Base-by-base conservation (phyloP, 2,888 invertebrate genomes). In the Chymomyza caudatula region DNA sequence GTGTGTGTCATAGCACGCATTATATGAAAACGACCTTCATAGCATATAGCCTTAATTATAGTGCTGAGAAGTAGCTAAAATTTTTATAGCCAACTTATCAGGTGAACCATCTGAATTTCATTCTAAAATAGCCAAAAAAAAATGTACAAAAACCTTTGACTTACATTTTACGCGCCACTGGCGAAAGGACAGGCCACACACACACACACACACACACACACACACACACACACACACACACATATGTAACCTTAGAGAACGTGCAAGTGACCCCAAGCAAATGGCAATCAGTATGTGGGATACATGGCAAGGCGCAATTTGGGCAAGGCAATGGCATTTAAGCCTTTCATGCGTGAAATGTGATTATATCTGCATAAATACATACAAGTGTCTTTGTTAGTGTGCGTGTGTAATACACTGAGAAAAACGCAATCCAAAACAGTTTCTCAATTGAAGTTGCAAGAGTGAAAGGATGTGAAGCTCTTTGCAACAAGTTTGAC, bases 301-400 rank as follows among this genome's bases (percentile, higher is more conserved):
- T 83, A 81, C 78, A 15, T 68, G 74, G 47, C n/a, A 15, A 17
- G 47, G 17, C 47, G 6, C 47, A 47, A 47, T 17, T 47, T 17
- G 29, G 11, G 11, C 11, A 2, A 37, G 29, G 29, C 29, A 37
- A 11, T 56, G 56, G 20, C 43, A 56, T 56, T 74, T 71, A 78
- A 85, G 74, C 79, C 65, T 69, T 72, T 76, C 76, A 78, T 67
- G 78, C 81, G 78, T 79, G 65, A 80, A 84, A 80, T 84, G 67
- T 81, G 85, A 78, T 84, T 79, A 81, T 78, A 76, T 76, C 65
- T 67, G 60, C 63, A 59, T 60, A 69, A 66, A 67, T 62, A 58
- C 71, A 61, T 60, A 67, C 61, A 65, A 23, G 19, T 60, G 23
- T 25, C 63, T 55, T 44, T 58, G 23, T 43, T 23, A 17, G 52